Conservation (phyloP, 23 tunicate genomes). For the Styela plicata region DNA sequence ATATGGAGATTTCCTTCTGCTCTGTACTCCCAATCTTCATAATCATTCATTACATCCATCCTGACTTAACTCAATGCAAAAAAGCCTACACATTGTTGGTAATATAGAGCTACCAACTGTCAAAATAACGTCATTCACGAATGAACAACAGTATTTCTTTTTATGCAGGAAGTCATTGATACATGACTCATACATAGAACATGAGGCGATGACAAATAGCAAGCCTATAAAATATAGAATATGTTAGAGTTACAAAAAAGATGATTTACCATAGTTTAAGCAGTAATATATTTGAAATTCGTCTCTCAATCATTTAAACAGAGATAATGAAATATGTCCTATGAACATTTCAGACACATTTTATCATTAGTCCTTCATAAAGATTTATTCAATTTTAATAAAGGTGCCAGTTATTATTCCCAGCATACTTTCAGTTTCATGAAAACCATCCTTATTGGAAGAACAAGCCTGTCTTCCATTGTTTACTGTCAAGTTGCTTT, state of each 20-base stretch:
- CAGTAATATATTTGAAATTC: too few species aligned
- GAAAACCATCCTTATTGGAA: too few species aligned
- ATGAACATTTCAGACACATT: too few species aligned
- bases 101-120: not conserved
- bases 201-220: not conserved
- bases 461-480: too few species aligned
- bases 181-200: not conserved
- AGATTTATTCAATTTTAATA: too few species aligned
- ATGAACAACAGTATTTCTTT: not conserved
- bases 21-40: conserved; percentile 69
- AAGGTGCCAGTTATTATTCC: too few species aligned
- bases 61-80: not conserved
- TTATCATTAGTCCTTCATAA: too few species aligned
- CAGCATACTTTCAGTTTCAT: too few species aligned
- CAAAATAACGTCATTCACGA: not conserved
- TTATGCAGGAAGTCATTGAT: conserved; percentile 5
- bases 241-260: not conserved
- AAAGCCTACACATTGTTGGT: not conserved
- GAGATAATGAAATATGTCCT: too few species aligned
- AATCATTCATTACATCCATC: conserved; percentile 19
- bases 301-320: too few species aligned
- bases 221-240: not conserved
- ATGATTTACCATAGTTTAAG: too few species aligned
- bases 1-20: conserved; percentile 93
- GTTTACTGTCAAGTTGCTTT: too few species aligned